Evolutionary conservation across 2,113 vertebrate species (phyloP).

Genomic region (Telmatochromis bifrenatus): DNA sequence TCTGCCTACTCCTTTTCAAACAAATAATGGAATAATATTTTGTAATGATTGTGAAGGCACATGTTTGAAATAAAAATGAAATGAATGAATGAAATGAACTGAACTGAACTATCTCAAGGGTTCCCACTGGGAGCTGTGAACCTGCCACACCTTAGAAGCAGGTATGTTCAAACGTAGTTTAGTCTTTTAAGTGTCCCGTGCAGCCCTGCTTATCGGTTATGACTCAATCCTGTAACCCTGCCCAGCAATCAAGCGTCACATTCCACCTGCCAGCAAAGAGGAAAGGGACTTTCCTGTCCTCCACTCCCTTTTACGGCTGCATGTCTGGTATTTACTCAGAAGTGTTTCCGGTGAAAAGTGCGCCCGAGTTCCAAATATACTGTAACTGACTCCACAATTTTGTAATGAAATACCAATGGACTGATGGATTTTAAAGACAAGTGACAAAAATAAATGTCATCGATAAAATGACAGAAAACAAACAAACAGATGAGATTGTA

Average conservation of each 20-base stretch:
- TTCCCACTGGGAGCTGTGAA: background rate
- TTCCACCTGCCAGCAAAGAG: constrained; percentile 49
- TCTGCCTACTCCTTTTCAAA: too few relatives aligned
- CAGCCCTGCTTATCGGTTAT: constrained; percentile 30
- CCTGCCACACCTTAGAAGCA: constrained; percentile 3
- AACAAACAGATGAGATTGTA: background rate
- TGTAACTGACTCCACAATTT: background rate
- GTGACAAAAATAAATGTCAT: background rate
- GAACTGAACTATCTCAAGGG: background rate
- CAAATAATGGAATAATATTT: too few relatives aligned
- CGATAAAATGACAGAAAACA: background rate
- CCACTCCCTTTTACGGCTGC: constrained; percentile 6
- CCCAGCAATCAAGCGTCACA: constrained; percentile 23
- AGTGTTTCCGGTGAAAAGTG: background rate
- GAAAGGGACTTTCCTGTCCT: constrained; percentile 54
- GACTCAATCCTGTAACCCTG: constrained; percentile 17
- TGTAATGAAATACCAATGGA: background rate
- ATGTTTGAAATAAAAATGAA: too few relatives aligned
- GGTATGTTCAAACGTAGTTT: constrained; percentile 26
- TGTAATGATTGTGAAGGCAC: too few relatives aligned
- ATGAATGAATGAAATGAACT: too few relatives aligned
- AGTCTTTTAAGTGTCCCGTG: background rate
- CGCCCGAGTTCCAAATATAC: background rate
- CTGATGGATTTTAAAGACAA: background rate
- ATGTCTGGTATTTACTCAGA: constrained; percentile 28